Evolutionary conservation across 2,797 vertebrate genomes (phyloP).

Genomic region (Acrossocheilus wenchowensis): DNA sequence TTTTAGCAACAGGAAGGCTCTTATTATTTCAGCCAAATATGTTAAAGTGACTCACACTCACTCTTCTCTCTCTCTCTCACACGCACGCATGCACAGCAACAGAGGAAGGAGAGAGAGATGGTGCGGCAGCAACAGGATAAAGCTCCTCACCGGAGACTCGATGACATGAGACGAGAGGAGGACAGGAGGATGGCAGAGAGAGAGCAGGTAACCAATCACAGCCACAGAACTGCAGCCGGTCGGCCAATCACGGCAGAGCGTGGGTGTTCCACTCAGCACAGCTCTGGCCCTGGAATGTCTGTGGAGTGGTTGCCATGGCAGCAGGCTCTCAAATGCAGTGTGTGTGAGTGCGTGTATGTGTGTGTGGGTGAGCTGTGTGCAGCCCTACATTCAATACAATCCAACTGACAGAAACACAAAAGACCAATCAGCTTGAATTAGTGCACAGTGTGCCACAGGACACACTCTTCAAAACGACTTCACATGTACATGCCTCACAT

Average conservation of each 20-base stretch:
- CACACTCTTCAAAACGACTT: conserved; percentile 30
- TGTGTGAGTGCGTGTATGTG: conserved; percentile 41
- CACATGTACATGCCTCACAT: conserved; percentile 16
- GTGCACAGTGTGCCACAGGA: conserved; percentile 26
- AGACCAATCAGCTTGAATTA: conserved; percentile 54
- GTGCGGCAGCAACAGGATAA: conserved; percentile 94
- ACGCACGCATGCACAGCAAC: conserved; percentile 79
- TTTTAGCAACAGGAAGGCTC: conserved; percentile 48
- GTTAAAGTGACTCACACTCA: conserved; percentile 46
- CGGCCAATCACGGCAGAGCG: conserved; percentile 66
- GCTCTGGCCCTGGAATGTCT: conserved; percentile 78
- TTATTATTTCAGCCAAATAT: conserved; percentile 53
- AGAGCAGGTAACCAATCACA: conserved; percentile 86
- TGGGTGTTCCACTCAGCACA: conserved; percentile 59
- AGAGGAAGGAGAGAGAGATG: conserved; percentile 90
- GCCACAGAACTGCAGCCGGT: conserved; percentile 37
- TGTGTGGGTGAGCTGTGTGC: conserved; percentile 40
- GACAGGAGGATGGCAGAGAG: conserved; percentile 89
- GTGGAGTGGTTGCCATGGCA: conserved; percentile 83
- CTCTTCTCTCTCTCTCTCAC: conserved; percentile 14
- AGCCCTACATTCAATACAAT: conserved; percentile 53
- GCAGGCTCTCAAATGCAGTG: conserved; percentile 68
- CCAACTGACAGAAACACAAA: conserved; percentile 55
- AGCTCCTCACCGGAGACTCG: conserved; percentile 88
- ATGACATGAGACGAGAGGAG: conserved; percentile 91